Base-by-base conservation (phyloP, 2,797 vertebrate species). In the Melanotaenia maccullochi region DNA sequence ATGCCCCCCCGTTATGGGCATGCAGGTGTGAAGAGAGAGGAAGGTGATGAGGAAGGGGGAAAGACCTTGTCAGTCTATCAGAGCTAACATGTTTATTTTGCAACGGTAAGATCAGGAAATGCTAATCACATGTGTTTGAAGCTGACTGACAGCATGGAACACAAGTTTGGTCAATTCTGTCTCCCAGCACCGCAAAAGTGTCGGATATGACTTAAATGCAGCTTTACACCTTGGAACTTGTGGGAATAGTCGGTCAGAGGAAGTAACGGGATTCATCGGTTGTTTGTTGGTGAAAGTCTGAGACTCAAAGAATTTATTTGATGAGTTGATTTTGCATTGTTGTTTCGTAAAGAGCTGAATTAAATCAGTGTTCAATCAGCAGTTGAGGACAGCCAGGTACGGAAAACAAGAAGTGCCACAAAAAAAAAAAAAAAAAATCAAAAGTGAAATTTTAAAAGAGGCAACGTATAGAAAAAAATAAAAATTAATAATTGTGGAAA, bases 1-100 rank as follows among this genome's bases (percentile, higher is more conserved):
- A 83, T 56, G n/a, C 73, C 78, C 80, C 40, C 44, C 75, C 67
- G 71, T 75, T 42, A 81, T 73, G 76, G 79, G 84, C 81, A 87
- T 82, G 84, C 75, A 89, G 79, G 70, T 72, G 71, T 70, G 61
- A 60, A 65, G 61, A 65, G 65, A 63, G 55, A 55, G 55, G 55
- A 60, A 63, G 67, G 65, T 32, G 25, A 68, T 28, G 71, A 78
- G 24, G 64, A 61, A 65, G 35, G 65, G 60, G 66, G 62, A 68
- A 65, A 63, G 35, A 36, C 35, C 11, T 36, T 33, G 32, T 33
- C 32, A 33, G 35, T 36, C 35, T 36, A 36, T 89, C 77, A 78
- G 51, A 58, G 52, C 36, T 14, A 65, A 7, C 68, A 68, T 64
- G 66, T 87, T 76, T 63, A 77, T 42, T 32, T 74, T 61, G 58